These are phyloP conservation scores for Agrilus planipennis DNA, from an alignment of 1,140 invertebrate genomes.

Conservation along the genomic window DNA sequence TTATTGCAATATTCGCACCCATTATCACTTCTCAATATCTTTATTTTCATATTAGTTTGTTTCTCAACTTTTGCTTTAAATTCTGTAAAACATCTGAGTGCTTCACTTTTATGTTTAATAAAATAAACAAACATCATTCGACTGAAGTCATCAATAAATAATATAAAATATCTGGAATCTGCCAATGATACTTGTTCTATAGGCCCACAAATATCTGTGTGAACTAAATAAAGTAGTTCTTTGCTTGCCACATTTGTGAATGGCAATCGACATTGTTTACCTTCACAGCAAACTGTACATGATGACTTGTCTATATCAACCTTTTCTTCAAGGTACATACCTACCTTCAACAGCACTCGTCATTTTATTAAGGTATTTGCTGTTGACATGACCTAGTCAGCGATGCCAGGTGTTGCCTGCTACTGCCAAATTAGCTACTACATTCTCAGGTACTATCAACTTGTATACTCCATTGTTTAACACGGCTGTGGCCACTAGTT, in stretches of 20 bases:
- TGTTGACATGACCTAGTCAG: slow-evolving; percentile 24
- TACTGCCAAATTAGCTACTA: neutral
- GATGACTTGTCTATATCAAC: neutral
- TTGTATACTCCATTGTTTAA: slow-evolving; percentile 19
- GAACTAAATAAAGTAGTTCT: too few species aligned
- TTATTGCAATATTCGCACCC: too few species aligned
- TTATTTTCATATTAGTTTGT: too few species aligned
- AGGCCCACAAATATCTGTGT: neutral
- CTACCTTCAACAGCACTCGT: slow-evolving; percentile 11
- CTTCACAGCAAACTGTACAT: neutral
- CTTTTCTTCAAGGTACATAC: slow-evolving; percentile 1
- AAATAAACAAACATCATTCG: too few species aligned
- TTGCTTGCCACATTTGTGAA: too few species aligned
- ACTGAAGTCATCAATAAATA: too few species aligned
- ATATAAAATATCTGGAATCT: too few species aligned
- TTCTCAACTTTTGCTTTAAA: too few species aligned
- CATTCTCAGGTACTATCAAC: slow-evolving; percentile 8
- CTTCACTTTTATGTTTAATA: too few species aligned
- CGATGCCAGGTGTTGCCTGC: slow-evolving; percentile 13
- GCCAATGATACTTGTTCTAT: neutral
- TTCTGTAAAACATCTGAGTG: too few species aligned
- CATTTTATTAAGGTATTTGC: slow-evolving; percentile 10
- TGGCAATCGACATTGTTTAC: neutral
- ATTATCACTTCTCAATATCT: too few species aligned
- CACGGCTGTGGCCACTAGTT: slow-evolving; percentile 17